Percentiles rank a stretch among this genome's conserved stretches.
Evolutionary conservation across 2,797 vertebrate genomes (phyloP).

Genomic region (Characodon lateralis): DNA sequence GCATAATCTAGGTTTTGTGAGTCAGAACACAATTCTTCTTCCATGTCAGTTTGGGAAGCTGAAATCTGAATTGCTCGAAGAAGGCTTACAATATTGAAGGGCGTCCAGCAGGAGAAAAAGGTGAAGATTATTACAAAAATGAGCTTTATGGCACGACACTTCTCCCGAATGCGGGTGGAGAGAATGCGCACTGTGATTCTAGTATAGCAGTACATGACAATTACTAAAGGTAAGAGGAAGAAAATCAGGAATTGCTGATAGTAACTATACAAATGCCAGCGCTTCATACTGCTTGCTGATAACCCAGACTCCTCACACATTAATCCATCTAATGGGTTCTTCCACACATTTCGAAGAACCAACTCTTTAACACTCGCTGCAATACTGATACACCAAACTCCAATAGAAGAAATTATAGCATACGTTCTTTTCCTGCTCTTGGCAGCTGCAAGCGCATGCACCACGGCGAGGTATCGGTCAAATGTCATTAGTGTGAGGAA

Average conservation of each 20-base stretch:
- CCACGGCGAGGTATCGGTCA: slow-evolving; percentile 84
- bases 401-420: slow-evolving; percentile 59
- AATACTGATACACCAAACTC: slow-evolving; percentile 78
- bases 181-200: slow-evolving; percentile 77
- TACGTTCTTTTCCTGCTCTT: slow-evolving; percentile 70
- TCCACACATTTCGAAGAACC: slow-evolving; percentile 61
- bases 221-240: slow-evolving; percentile 76
- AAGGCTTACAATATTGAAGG: slow-evolving; percentile 80
- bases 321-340: accelerated
- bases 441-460: slow-evolving; percentile 77
- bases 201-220: slow-evolving; percentile 82
- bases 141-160: slow-evolving; percentile 80
- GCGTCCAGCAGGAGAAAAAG: slow-evolving; percentile 84
- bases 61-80: slow-evolving; percentile 56
- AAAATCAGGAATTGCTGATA: slow-evolving; percentile 83
- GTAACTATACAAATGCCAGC: slow-evolving; percentile 74
- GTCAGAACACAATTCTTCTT: accelerated
- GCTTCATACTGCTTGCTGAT: slow-evolving; percentile 16
- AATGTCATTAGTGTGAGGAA: slow-evolving; percentile 86
- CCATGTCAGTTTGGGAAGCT: background rate
- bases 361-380: slow-evolving; percentile 80
- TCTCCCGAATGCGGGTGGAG: slow-evolving; percentile 77
- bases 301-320: slow-evolving; percentile 78
- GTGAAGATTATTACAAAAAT: slow-evolving; percentile 82
- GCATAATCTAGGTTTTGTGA: slow-evolving; percentile 63